phyloP scores from a whole-genome alignment of 2,888 invertebrate species.

The Disparrhopalites patrizii region DNA sequence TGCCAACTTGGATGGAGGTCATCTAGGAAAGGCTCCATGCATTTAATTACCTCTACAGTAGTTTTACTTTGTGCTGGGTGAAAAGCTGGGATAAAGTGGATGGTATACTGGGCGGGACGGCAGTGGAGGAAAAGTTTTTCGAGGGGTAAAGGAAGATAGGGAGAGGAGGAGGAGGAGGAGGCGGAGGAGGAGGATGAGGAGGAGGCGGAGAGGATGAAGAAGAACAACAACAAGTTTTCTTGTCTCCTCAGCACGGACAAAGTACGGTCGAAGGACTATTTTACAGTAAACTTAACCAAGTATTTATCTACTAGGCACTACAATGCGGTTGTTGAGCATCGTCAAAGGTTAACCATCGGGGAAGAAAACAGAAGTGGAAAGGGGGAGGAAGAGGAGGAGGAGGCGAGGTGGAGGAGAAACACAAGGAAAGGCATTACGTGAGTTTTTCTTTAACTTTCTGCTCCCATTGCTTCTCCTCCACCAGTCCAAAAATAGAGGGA shows the following conservation, averaged over 20 bases:
- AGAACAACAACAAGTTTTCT: no score
- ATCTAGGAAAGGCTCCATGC: no score
- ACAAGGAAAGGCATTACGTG: neutral
- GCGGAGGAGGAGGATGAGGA: no score
- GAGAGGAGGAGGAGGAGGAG: no score
- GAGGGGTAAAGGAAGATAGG: no score
- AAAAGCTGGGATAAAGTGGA: conserved; percentile 2
- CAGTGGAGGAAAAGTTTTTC: neutral
- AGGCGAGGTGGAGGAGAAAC: neutral
- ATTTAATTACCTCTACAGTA: conserved; percentile 1
- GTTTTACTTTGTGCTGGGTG: no score
- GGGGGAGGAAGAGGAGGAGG: neutral
- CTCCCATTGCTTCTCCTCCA: neutral
- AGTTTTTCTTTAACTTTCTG: neutral
- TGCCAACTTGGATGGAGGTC: no score
- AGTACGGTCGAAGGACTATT: no score
- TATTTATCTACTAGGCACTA: neutral
- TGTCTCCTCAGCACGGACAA: no score
- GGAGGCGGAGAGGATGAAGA: no score
- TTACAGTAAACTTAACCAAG: neutral
- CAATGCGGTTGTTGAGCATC: neutral
- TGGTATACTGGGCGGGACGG: neutral
- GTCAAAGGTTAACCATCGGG: neutral
- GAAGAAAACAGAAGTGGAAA: neutral
- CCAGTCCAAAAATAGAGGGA: neutral